phyloP scores from a whole-genome alignment of 1,140 invertebrate species.

The Eumaeus atala region DNA sequence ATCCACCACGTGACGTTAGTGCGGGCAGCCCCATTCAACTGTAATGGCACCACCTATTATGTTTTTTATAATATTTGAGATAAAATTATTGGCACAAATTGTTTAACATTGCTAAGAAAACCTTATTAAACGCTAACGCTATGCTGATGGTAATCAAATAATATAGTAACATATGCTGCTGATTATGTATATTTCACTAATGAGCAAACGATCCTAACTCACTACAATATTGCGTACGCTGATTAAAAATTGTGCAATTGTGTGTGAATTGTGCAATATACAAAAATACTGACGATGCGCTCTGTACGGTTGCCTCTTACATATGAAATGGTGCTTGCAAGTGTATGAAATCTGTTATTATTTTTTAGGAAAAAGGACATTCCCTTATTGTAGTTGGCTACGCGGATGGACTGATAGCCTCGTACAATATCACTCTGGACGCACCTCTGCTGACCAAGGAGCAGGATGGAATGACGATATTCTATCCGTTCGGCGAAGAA shows the following conservation, averaged over 20 bases:
- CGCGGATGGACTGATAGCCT: constrained; percentile 77
- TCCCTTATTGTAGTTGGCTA: constrained; percentile 78
- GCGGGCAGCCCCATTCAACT: not conserved
- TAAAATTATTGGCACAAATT: not conserved
- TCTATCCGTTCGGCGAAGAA: constrained; percentile 58
- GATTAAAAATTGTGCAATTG: too few species aligned
- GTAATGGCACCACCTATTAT: not conserved
- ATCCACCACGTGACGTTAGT: too few species aligned
- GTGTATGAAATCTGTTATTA: constrained; percentile 17
- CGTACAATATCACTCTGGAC: constrained; percentile 75
- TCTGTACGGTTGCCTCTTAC: too few species aligned
- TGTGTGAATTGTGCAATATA: too few species aligned
- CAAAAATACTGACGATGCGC: too few species aligned
- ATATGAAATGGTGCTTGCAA: not conserved
- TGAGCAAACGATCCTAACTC: too few species aligned
- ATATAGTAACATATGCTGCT: too few species aligned
- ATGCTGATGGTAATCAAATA: too few species aligned
- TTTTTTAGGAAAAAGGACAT: constrained; percentile 58
- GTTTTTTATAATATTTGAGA: not conserved
- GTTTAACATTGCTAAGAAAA: too few species aligned
- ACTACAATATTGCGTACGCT: too few species aligned
- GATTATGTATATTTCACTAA: too few species aligned
- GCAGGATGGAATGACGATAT: constrained; percentile 44
- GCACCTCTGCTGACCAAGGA: constrained; percentile 70
- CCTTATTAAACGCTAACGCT: too few species aligned